phyloP scores from a whole-genome alignment of 2,113 vertebrate genomes.

The Steatornis caripensis region DNA sequence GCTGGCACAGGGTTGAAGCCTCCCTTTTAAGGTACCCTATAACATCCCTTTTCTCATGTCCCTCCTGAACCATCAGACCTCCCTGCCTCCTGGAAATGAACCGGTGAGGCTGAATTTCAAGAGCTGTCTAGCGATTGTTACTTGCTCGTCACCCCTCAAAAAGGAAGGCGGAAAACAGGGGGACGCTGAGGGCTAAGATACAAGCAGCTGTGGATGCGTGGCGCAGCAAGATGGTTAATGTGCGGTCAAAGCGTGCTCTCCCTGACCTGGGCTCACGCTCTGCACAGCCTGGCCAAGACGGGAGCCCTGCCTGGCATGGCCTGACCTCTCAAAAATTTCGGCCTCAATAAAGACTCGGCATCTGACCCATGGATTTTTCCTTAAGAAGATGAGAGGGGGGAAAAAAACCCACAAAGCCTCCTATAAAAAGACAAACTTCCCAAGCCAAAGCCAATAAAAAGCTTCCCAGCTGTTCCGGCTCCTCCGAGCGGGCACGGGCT shows the following conservation, averaged over 20 bases:
- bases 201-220: rapidly evolving
- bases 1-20: not conserved
- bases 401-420: not conserved
- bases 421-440: conserved; percentile 4
- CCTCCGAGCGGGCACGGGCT: not conserved
- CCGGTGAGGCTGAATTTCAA: not conserved
- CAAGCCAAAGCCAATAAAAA: conserved; percentile 33
- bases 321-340: not conserved
- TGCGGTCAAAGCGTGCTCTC: rapidly evolving
- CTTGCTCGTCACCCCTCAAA: not conserved
- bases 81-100: not conserved
- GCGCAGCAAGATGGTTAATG: not conserved
- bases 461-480: not conserved
- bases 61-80: not conserved
- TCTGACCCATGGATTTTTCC: not conserved
- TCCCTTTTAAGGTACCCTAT: not conserved
- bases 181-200: not conserved
- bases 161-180: not conserved
- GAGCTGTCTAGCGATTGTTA: not conserved
- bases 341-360: not conserved
- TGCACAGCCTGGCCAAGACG: not conserved
- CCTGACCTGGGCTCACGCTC: not conserved
- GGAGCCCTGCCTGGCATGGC: not conserved
- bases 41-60: not conserved
- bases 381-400: not conserved